A percentile compares a stretch with the other conserved stretches of the same genome.
Evolutionary conservation across 2,888 invertebrate species (phyloP).

Genomic region (Zhuqinia jingwanae): DNA sequence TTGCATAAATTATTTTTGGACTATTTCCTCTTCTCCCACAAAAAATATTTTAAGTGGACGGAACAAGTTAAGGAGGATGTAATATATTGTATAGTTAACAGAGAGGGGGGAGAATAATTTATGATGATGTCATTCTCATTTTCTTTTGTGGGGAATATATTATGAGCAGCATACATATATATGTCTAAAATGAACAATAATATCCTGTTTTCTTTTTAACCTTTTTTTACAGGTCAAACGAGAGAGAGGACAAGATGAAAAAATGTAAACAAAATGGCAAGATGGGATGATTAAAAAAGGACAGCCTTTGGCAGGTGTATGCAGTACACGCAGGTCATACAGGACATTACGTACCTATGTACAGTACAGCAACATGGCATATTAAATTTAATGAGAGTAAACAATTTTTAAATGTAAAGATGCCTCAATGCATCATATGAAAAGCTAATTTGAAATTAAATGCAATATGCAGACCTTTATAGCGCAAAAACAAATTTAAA

Average conservation of each 20-base stretch:
- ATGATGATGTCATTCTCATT: constrained; percentile 10
- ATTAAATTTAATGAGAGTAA: background rate
- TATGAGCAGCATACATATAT: too few species aligned
- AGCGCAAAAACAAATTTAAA: too few species aligned
- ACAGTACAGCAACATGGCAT: too few species aligned
- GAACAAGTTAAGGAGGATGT: background rate
- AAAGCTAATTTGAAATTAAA: too few species aligned
- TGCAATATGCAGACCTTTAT: too few species aligned
- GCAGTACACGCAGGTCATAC: too few species aligned
- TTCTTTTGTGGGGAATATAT: too few species aligned
- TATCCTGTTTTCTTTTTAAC: background rate
- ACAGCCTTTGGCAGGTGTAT: too few species aligned
- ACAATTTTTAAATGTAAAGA: background rate
- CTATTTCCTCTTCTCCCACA: constrained; percentile 21
- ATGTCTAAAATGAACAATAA: background rate
- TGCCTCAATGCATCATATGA: background rate
- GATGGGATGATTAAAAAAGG: too few species aligned
- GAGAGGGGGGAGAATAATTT: background rate
- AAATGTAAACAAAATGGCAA: background rate
- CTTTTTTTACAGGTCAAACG: background rate
- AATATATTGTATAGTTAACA: background rate
- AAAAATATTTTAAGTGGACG: too few species aligned
- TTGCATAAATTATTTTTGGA: constrained; percentile 25
- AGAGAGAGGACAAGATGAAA: too few species aligned
- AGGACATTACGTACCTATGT: too few species aligned